Evolutionary conservation across 2,888 invertebrate genomes (phyloP).

Genomic region (Epinotia nisella): DNA sequence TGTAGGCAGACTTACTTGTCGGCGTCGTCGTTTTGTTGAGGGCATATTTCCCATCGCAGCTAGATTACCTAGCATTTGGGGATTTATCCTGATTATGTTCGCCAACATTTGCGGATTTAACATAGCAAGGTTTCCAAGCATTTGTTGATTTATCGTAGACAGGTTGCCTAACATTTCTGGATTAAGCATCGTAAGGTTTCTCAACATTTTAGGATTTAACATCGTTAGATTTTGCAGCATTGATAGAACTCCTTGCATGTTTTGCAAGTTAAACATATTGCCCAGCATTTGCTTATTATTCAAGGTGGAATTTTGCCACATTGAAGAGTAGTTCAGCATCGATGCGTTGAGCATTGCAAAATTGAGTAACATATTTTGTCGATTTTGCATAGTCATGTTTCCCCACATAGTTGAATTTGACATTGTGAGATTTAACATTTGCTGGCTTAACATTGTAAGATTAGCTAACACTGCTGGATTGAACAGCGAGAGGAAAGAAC

Average conservation of each 20-base stretch:
- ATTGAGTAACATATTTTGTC: conserved; percentile 18
- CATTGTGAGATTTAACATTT: conserved; percentile 19
- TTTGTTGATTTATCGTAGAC: conserved; percentile 10
- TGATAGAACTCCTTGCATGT: conserved; percentile 20
- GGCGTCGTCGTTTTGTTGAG: conserved; percentile 5
- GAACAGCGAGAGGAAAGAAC: neutral
- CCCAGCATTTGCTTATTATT: conserved; percentile 19
- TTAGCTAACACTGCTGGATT: conserved; percentile 24
- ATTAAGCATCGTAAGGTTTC: conserved; percentile 17
- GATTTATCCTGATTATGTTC: conserved; percentile 10
- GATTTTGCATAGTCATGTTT: conserved; percentile 22
- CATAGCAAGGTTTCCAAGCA: conserved; percentile 17
- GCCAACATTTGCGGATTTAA: conserved; percentile 14
- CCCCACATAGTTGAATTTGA: conserved; percentile 8
- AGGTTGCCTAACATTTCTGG: conserved; percentile 12
- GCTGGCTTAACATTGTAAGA: conserved; percentile 16
- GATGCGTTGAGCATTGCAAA: conserved; percentile 13
- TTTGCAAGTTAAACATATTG: conserved; percentile 9
- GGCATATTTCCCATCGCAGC: conserved; percentile 1
- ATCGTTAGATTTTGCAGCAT: conserved; percentile 20
- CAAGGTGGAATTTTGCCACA: conserved; percentile 13
- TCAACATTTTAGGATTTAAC: conserved; percentile 23
- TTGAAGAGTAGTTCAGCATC: conserved; percentile 1
- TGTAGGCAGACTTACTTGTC: conserved; percentile 35
- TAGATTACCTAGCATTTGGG: conserved; percentile 20